A percentile compares a stretch with the other conserved stretches of the same genome.
Evolutionary conservation across 2,888 invertebrate genomes (phyloP).

Genomic region (Drosophila anomelani): DNA sequence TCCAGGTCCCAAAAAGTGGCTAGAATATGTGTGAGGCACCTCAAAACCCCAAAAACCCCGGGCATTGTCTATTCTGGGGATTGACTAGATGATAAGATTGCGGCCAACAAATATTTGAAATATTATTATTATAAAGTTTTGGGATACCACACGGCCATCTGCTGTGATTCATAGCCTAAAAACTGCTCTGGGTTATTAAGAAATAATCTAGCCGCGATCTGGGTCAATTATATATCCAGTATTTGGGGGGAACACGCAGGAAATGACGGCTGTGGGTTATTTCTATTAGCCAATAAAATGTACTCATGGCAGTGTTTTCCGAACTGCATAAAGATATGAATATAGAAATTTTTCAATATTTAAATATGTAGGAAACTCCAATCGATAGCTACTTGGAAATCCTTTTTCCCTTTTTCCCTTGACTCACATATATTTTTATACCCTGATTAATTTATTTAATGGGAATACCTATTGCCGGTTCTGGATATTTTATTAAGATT

Average conservation of each 20-base stretch:
- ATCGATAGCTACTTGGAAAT: background rate
- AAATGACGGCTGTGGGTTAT: background rate
- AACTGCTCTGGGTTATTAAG: background rate
- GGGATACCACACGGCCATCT: background rate
- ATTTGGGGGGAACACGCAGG: background rate
- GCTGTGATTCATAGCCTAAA: background rate
- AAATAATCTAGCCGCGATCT: slow-evolving; percentile 4
- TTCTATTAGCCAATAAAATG: background rate
- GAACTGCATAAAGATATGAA: background rate
- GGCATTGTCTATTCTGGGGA: slow-evolving; percentile 22
- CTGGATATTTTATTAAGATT: slow-evolving; percentile 11
- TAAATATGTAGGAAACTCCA: too few species aligned
- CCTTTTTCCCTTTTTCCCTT: background rate
- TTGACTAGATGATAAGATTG: slow-evolving; percentile 32
- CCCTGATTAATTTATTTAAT: slow-evolving; percentile 13
- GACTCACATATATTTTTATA: background rate
- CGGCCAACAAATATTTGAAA: slow-evolving; percentile 18
- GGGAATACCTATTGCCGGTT: background rate
- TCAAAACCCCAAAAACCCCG: background rate
- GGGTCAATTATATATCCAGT: slow-evolving; percentile 15
- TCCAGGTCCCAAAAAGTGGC: background rate
- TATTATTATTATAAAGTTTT: background rate
- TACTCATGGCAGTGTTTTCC: background rate
- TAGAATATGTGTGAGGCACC: background rate
- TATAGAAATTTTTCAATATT: background rate